phyloP scores from a whole-genome alignment of 2,797 vertebrate genomes.

The Centroberyx gerrardi region DNA sequence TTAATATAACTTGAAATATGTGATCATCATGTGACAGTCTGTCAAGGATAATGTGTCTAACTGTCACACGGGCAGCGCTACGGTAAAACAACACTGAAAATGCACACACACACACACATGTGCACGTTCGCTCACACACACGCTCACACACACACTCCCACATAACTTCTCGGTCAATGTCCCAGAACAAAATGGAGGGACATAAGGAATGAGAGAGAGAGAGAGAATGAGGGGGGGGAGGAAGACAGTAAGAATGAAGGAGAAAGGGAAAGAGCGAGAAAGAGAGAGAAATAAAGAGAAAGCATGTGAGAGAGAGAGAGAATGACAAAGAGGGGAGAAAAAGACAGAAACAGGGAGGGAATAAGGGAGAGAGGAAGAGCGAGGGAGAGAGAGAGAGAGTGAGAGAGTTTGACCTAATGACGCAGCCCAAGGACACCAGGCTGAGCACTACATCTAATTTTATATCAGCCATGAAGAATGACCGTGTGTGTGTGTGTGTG shows the following conservation, averaged over 20 bases:
- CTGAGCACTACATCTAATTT: conserved; percentile 64
- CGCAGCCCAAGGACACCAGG: conserved; percentile 66
- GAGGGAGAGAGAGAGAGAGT: conserved; percentile 1
- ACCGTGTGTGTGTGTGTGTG: conserved; percentile 22
- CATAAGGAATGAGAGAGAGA: conserved; percentile 22
- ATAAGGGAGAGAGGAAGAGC: neutral
- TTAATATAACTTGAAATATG: neutral
- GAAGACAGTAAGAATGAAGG: neutral
- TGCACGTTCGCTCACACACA: neutral
- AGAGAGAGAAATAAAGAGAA: neutral
- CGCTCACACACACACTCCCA: conserved; percentile 3
- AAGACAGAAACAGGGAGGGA: neutral
- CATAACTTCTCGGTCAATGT: conserved; percentile 45
- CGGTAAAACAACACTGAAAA: conserved; percentile 39
- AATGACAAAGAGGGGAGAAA: conserved; percentile 8
- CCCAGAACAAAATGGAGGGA: conserved; percentile 66
- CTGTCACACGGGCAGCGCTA: neutral
- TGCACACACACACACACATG: conserved; percentile 1
- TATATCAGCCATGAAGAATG: conserved; percentile 62
- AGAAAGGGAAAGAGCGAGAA: conserved; percentile 14
- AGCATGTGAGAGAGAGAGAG: conserved; percentile 3
- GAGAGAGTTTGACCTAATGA: conserved; percentile 47
- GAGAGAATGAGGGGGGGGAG: neutral
- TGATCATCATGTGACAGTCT: neutral
- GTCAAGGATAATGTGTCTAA: neutral